Percentiles rank a stretch among this genome's conserved stretches.
Conservation (phyloP, 2,113 vertebrate genomes). For the Stigmatopora argus region DNA sequence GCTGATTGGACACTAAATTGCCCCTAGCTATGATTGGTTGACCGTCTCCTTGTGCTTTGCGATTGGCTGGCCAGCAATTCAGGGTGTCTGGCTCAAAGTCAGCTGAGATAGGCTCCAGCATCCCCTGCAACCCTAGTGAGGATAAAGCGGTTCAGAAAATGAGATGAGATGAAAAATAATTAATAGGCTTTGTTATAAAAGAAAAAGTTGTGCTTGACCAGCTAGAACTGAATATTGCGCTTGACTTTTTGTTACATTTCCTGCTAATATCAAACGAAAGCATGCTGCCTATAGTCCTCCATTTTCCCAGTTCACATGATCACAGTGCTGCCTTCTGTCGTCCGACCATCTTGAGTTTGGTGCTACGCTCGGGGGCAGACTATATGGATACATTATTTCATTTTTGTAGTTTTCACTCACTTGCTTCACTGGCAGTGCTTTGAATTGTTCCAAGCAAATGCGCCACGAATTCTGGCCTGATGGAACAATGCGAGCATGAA, state of each 20-base stretch:
- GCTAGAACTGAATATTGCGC: not conserved
- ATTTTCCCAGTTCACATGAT: not conserved
- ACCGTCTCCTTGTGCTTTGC: too few species aligned
- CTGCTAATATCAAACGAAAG: not conserved
- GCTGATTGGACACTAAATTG: too few species aligned
- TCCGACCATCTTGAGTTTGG: conserved; percentile 11
- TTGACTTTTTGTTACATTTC: not conserved
- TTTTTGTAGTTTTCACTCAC: not conserved
- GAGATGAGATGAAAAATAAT: too few species aligned
- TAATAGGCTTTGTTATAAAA: too few species aligned
- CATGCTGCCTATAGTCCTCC: not conserved
- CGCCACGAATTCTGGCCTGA: not conserved
- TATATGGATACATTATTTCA: not conserved
- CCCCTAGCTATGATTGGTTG: too few species aligned
- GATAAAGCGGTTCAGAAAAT: too few species aligned
- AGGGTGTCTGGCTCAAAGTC: too few species aligned
- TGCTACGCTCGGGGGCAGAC: conserved; percentile 8
- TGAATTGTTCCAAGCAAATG: not conserved
- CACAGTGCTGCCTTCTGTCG: not conserved
- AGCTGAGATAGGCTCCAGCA: too few species aligned
- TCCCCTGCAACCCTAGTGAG: too few species aligned
- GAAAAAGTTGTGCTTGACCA: not conserved
- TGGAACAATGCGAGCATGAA: conserved; percentile 8
- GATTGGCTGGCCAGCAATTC: too few species aligned
- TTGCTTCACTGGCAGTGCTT: not conserved